Base-by-base conservation (phyloP, 2,797 vertebrate genomes). In the Poeciliopsis paucimaculata region DNA sequence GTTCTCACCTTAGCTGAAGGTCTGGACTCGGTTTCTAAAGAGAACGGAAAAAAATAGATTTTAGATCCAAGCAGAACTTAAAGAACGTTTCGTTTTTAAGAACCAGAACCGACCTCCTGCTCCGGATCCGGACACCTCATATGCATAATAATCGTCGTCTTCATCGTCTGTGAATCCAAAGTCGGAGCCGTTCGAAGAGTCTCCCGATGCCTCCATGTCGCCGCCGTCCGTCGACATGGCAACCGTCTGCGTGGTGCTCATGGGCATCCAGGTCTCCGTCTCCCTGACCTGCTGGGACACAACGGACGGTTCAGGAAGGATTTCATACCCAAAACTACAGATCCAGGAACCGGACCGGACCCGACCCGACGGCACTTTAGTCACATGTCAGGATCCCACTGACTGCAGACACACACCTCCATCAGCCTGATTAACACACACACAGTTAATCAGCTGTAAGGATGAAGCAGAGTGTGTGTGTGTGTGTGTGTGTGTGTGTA, bases 241-340 rank as follows among this genome's bases (percentile, higher is more conserved):
- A 0, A 28, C 87, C 0, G 92, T 87, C 60, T 94, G 88, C 0
- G 89, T 89, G 28, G 79, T 88, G 90, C 93, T 96, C 81, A 93
- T 93, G 51, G 97, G 97, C 78, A 97, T 96, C 94, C 98, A 98
- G 1, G 97, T 98, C 93, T 98, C 97, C 0, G 97, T 99, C 95
- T 99, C 98, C 93, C 98, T 94, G 84, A 98, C 97, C 98, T 99
- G 93, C 84, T 92, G 92, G 91, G 88, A 89, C 90, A 92, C n/a
- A 80, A 45, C 78, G 34, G 5, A 0, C 43, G 20, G 82, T 75
- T 90, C 68, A 94, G 31, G 31, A 36, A 7, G 55, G 28, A 60
- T 7, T 15, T 60, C 12, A 57, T 15, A 13, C 13, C n/a, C 26
- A 20, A 20, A 49, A 20, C 18, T 2, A 49, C 16, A 49, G 47